Base-by-base conservation (phyloP, 2,797 vertebrate genomes). In the Monodelphis domestica region DNA sequence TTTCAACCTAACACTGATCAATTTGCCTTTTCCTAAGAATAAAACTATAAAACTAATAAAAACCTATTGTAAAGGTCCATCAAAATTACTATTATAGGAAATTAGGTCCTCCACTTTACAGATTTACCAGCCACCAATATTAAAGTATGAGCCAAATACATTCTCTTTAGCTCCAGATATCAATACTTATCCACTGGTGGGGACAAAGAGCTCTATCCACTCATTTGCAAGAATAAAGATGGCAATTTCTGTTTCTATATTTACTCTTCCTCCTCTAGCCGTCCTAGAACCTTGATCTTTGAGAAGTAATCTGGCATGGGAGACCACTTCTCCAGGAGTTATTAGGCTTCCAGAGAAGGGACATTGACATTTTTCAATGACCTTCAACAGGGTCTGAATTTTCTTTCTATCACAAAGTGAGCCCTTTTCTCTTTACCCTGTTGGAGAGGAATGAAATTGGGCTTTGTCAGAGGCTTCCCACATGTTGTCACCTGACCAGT, bases 401-500 rank as follows among this genome's bases (percentile, higher is more conserved):
- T 54, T 9, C 21, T 94, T 94, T 84, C 54, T 51, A 87, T 7
- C 50, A 88, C 55, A 33, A 94, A 88, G 54, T 92, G 70, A 90
- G 55, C 91, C 95, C 24, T 33, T 97, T 95, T 96, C 53, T 92
- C 7, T 38, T 54, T 90, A 26, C 38, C 95, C 12, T 92, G 14
- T 0, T 9, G 29, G 38, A 92, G 91, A 90, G 89, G 54, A 95
- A 95, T 55, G 54, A 95, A 97, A 96, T 93, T 78, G 63, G 15
- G 52, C 90, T 53, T 95, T 94, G 93, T 93, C 91, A 94, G 21
- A 96, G 94, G 89, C 90, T 98, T 98, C 97, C 93, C 96, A 95
- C 93, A 91, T 93, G 89, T 92, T 97, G 94, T 97, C 93, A 93
- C 21, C 93, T 91, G 89, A 88, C 95, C 70, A 88, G 0, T 95